phyloP scores from a whole-genome alignment of 2,113 vertebrate genomes.

The Chloroceryle aenea region DNA sequence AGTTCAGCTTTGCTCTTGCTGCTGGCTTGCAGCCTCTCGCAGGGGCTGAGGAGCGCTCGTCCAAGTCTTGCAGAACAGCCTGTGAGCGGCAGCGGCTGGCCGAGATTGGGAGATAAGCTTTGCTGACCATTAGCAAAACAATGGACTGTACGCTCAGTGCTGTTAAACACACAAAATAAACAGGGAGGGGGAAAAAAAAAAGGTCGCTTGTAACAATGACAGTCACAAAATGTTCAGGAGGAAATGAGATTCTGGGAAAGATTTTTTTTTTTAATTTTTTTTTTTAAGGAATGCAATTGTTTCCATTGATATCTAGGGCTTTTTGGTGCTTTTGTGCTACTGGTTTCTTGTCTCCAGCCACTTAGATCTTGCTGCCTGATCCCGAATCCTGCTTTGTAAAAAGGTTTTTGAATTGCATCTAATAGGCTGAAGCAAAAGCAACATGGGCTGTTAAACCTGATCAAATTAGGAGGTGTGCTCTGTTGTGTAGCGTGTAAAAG shows the following conservation, averaged over 20 bases:
- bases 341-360: not conserved
- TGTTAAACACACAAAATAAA: conserved; percentile 35
- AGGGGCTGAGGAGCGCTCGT: not conserved
- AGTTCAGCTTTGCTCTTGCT: not conserved
- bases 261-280: not conserved
- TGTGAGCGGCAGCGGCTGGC: not conserved
- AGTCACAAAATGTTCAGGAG: conserved; percentile 54
- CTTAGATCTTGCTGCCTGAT: not conserved
- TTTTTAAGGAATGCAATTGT: conserved; percentile 7
- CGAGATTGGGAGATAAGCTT: conserved; percentile 22
- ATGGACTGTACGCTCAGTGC: conserved; percentile 27
- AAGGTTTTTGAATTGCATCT: not conserved
- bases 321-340: not conserved
- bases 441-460: not conserved
- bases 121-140: conserved; percentile 48
- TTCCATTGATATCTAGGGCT: conserved; percentile 13
- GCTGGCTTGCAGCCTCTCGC: not conserved
- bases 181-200: not conserved
- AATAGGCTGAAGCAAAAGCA: conserved; percentile 16
- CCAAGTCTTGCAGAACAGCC: conserved; percentile 24
- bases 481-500: not conserved
- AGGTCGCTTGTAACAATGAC: not conserved
- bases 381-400: not conserved
- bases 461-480: not conserved
- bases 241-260: conserved; percentile 52